Evolutionary conservation across 2,888 invertebrate genomes (phyloP), one percentile per base, ranked within the genome.

Genomic region (Polydrusus pterygomalis): DNA sequence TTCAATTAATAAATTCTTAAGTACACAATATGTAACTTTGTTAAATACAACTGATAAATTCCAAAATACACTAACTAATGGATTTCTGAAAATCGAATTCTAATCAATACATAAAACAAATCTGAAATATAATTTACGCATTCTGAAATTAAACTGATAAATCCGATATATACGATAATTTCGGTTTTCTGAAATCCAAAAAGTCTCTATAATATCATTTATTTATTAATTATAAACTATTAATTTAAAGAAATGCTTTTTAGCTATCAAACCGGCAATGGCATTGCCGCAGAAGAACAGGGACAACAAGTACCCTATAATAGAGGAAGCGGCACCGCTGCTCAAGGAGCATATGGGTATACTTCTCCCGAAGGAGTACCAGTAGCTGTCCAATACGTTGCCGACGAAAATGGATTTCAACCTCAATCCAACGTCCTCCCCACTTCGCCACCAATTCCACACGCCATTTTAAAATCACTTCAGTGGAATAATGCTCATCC

Each of bases 221-320:
- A 3, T 25, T 25, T 25, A 5, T 3, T 1, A 25, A 25, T 25
- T 25, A 25, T 25, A 25, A 25, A 25, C 1, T 25, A 25, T 3
- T 1, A 25, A 25, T 3, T 25, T 25, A 25, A 25, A 25, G 5
- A 25, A 25, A 25, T 25, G 5, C 25, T 43, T 82, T 82, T 49
- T 80, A 92, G 92, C 74, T 89, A 87, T 80, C 90, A 92, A 83
- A 91, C 90, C 58, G 89, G 89, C 84, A 92, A 92, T 82, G 92
- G 92, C 1, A 92, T 92, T 80, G 86, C 89, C 6, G 90, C 89
- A 25, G 88, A 90, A 75, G 91, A 90, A 77, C 88, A 89, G 79
- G 92, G 92, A 51, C 90, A 87, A 25, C 86, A 87, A 18, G 87
- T 87, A 43, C 86, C 18, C 49, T 54, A 70, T 9, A 77, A 70